phyloP scores from a whole-genome alignment of 2,113 vertebrate species.

The Danionella cerebrum region DNA sequence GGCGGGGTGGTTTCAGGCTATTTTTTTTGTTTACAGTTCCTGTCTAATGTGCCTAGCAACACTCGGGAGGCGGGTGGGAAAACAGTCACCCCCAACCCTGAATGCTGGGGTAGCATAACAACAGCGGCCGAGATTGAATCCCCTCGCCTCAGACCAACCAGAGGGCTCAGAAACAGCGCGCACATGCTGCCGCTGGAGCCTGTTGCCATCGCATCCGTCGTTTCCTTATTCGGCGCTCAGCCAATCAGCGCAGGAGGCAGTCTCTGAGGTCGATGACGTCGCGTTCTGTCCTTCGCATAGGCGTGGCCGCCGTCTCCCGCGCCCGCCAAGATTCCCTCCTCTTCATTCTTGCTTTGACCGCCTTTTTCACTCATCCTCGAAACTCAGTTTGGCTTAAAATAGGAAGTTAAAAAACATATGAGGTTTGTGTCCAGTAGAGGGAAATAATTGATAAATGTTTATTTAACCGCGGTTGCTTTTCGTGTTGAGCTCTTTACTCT shows the following conservation, averaged over 20 bases:
- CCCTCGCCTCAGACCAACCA: conserved; percentile 59
- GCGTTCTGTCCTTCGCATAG: conserved; percentile 13
- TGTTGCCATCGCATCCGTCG: conserved; percentile 65
- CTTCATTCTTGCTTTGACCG: not conserved
- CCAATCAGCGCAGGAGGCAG: conserved; percentile 47
- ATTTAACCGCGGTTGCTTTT: no score
- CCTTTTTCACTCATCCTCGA: not conserved
- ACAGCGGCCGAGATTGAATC: conserved; percentile 53
- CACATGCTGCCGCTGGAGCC: conserved; percentile 54
- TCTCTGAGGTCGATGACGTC: conserved; percentile 49
- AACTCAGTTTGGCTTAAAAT: not conserved
- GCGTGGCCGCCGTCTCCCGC: conserved; percentile 7
- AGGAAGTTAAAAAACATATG: conserved; percentile 51
- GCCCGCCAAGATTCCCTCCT: not conserved
- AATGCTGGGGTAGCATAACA: conserved; percentile 58
- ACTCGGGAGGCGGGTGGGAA: conserved; percentile 23
- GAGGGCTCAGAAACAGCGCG: conserved; percentile 60
- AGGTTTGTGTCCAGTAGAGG: not conserved
- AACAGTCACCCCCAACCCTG: conserved; percentile 45
- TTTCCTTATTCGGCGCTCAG: conserved; percentile 45
- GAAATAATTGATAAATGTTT: no score
- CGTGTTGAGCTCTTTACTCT: no score
- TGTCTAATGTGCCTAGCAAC: conserved; percentile 42
- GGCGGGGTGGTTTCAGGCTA: not conserved
- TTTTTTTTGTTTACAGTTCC: conserved; percentile 39